Evolutionary conservation across 1,140 invertebrate genomes (phyloP).

Genomic region (Marisa cornuarietis): DNA sequence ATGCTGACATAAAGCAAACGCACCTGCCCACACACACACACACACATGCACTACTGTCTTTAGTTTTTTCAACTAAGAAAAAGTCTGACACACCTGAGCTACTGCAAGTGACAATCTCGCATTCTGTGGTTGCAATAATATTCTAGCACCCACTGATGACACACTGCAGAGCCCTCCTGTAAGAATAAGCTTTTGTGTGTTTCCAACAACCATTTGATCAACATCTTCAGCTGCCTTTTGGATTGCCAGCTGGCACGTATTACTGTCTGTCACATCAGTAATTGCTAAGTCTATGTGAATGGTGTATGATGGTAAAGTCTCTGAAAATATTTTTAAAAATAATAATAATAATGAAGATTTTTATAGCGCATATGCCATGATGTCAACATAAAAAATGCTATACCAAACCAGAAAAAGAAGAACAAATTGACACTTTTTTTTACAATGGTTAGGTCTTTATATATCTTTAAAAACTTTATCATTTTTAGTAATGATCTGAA

Average conservation of each 20-base stretch:
- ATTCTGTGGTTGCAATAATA: slow-evolving; percentile 2
- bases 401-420: too few species aligned
- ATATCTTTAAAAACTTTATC: too few species aligned
- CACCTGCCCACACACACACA: neutral
- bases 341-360: too few species aligned
- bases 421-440: too few species aligned
- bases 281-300: slow-evolving; percentile 9
- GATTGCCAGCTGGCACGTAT: neutral
- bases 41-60: neutral
- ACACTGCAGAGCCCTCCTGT: neutral
- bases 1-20: neutral
- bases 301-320: slow-evolving; percentile 3
- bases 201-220: neutral
- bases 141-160: slow-evolving; percentile 3
- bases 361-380: too few species aligned
- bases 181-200: neutral
- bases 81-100: neutral
- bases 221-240: neutral
- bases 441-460: too few species aligned
- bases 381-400: too few species aligned
- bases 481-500: too few species aligned
- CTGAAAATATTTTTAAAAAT: neutral
- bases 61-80: neutral
- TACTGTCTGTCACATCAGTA: neutral
- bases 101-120: neutral